phyloP scores from a whole-genome alignment of 1,140 invertebrate genomes.

The Aphelinus atriplicis region DNA sequence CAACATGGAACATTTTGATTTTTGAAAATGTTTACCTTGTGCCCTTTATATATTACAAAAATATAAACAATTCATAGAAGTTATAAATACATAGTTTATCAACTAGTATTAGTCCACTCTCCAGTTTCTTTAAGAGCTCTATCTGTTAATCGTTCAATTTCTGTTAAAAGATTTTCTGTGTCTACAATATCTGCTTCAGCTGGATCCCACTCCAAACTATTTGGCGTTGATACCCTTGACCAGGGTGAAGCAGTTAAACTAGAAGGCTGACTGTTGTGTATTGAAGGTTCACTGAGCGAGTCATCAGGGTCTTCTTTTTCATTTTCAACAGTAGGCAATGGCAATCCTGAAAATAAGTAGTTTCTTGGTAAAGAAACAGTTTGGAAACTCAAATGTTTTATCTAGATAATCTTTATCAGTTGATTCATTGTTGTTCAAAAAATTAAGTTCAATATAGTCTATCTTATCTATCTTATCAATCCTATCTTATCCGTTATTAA shows the following conservation, averaged over 20 bases:
- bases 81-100: slow-evolving; percentile 44
- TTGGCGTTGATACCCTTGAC: slow-evolving; percentile 67
- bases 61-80: slow-evolving; percentile 22
- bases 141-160: slow-evolving; percentile 68
- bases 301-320: slow-evolving; percentile 44
- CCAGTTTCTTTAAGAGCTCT: slow-evolving; percentile 68
- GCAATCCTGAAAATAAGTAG: slow-evolving; percentile 44
- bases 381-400: too few relatives aligned
- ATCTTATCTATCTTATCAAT: too few relatives aligned
- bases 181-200: slow-evolving; percentile 65
- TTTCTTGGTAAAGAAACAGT: slow-evolving; percentile 1
- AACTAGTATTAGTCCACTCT: slow-evolving; percentile 57
- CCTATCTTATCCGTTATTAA: too few relatives aligned
- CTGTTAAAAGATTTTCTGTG: slow-evolving; percentile 66
- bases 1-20: slow-evolving; percentile 35
- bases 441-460: too few relatives aligned
- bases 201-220: slow-evolving; percentile 70
- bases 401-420: too few relatives aligned
- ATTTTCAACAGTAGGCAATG: slow-evolving; percentile 43
- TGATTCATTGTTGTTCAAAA: too few relatives aligned
- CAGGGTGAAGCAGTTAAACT: slow-evolving; percentile 62
- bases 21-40: slow-evolving; percentile 31
- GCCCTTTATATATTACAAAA: slow-evolving; percentile 25
- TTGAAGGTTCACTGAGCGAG: slow-evolving; percentile 49
- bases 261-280: slow-evolving; percentile 54